phyloP scores from a whole-genome alignment of 2,797 vertebrate species.

The Echiichthys vipera region DNA sequence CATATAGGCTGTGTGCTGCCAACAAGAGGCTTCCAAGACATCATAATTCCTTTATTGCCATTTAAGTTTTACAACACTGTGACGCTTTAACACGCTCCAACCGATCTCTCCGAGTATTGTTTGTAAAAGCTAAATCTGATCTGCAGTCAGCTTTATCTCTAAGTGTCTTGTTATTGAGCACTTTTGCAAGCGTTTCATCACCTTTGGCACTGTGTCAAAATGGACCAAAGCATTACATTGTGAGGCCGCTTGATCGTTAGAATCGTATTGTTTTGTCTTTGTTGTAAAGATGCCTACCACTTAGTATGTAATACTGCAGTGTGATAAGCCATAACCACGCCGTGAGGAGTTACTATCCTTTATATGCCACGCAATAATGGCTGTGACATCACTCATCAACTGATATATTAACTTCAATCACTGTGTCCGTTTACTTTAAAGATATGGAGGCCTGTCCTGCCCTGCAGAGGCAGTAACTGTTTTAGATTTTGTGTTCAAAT shows the following conservation, averaged over 20 bases:
- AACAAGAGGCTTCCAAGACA: too few species aligned
- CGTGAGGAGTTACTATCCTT: constrained; percentile 52
- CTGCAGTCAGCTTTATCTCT: constrained; percentile 8
- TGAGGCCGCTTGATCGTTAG: constrained; percentile 27
- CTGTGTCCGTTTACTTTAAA: constrained; percentile 55
- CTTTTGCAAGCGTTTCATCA: constrained; percentile 33
- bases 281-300: constrained; percentile 39
- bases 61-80: constrained; percentile 3
- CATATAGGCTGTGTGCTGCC: too few species aligned
- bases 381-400: constrained; percentile 52
- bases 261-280: constrained; percentile 36
- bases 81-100: neutral
- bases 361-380: constrained; percentile 64
- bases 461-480: constrained; percentile 19
- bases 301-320: constrained; percentile 41
- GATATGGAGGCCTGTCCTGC: constrained; percentile 3
- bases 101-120: neutral
- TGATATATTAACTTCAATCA: constrained; percentile 49
- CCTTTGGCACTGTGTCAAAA: constrained; percentile 68
- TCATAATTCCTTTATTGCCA: neutral
- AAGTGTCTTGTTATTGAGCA: constrained; percentile 24
- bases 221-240: constrained; percentile 70
- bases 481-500: constrained; percentile 15
- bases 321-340: constrained; percentile 76
- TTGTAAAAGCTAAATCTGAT: constrained; percentile 25